Conservation (phyloP, 2,113 vertebrate species). For the Syngnathus floridae region DNA sequence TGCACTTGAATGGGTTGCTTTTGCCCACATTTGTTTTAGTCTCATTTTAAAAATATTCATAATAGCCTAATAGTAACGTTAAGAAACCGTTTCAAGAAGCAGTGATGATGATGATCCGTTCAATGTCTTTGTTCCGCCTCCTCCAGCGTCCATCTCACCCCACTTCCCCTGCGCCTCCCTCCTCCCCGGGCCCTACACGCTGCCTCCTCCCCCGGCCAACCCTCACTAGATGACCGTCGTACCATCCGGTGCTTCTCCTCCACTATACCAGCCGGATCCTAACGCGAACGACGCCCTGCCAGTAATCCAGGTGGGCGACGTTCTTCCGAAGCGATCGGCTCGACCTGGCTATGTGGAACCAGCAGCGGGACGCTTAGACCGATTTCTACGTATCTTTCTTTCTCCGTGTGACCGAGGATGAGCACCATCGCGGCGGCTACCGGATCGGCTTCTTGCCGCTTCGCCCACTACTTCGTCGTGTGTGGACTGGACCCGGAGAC, state of each 20-base stretch:
- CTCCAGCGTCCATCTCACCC: no score
- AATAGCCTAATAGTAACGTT: not conserved
- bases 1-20: not conserved
- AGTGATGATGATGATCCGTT: constrained; percentile 21
- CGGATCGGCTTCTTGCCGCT: constrained; percentile 78
- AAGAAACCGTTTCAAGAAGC: not conserved
- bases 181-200: not conserved
- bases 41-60: no score
- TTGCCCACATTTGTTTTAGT: no score
- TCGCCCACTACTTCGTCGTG: constrained; percentile 89
- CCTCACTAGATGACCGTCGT: constrained; percentile 34
- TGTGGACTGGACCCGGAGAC: constrained; percentile 87
- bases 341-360: constrained; percentile 32
- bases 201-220: constrained; percentile 6
- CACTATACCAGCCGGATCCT: constrained; percentile 24
- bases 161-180: not conserved
- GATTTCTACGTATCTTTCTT: constrained; percentile 24
- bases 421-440: constrained; percentile 42
- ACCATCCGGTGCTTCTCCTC: constrained; percentile 30
- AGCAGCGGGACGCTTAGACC: not conserved
- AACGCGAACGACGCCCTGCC: not conserved
- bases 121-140: constrained; percentile 24
- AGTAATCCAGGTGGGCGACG: not conserved
- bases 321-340: constrained; percentile 20
- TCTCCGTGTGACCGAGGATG: constrained; percentile 50